Evolutionary conservation across 2,888 invertebrate species (phyloP).

Genomic region (Limnephilus rhombicus): DNA sequence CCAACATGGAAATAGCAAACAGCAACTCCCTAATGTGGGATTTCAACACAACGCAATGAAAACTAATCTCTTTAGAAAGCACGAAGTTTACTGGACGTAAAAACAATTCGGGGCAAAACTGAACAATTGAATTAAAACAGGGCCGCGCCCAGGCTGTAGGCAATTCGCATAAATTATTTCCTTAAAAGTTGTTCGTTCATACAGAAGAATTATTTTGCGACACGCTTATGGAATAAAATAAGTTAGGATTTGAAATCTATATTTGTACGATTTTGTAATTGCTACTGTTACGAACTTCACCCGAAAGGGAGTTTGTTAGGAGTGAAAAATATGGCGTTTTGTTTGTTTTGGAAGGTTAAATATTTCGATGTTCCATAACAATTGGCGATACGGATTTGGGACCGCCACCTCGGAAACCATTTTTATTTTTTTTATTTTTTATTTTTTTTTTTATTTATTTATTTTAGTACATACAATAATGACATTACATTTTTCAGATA

Average conservation of each 20-base stretch:
- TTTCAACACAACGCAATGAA: slow-evolving; percentile 6
- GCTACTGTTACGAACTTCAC: no score
- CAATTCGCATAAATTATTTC: neutral
- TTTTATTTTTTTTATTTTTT: no score
- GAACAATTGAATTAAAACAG: slow-evolving; percentile 12
- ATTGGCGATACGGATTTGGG: no score
- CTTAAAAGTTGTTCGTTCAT: no score
- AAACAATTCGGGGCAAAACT: slow-evolving; percentile 3
- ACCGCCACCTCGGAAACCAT: no score
- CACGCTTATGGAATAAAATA: neutral
- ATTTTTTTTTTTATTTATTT: no score
- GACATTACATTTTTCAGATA: no score
- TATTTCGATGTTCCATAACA: neutral
- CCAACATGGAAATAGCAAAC: neutral
- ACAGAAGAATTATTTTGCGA: no score
- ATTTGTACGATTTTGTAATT: no score
- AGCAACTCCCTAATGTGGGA: neutral
- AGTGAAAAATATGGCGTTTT: neutral
- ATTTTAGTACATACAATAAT: no score
- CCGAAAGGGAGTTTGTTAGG: no score
- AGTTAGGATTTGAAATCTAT: no score
- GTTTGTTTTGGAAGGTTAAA: neutral
- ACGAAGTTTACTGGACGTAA: neutral
- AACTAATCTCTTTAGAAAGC: neutral
- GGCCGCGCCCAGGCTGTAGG: neutral